Conservation (phyloP, 1,140 invertebrate species). For the Diuraphis noxia region DNA sequence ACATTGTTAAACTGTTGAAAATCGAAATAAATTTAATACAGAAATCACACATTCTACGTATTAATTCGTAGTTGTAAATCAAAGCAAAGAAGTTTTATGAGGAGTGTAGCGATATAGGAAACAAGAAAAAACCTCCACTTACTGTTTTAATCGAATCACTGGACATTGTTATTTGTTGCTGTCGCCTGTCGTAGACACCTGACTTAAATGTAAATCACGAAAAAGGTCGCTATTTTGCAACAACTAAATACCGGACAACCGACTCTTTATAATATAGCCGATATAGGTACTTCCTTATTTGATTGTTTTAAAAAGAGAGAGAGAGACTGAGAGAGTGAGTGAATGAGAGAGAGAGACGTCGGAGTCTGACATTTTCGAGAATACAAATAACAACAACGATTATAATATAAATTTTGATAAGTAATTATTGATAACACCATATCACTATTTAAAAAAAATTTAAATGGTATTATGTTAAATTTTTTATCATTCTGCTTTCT, state of each 20-base stretch:
- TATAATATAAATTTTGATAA: background rate
- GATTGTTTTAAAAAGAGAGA: background rate
- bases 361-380: background rate
- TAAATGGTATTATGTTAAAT: no score
- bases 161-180: constrained; percentile 59
- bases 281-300: background rate
- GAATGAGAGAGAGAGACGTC: background rate
- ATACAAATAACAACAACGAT: background rate
- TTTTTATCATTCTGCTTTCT: no score
- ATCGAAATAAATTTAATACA: constrained; percentile 27
- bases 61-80: background rate
- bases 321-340: background rate
- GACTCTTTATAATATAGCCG: no score
- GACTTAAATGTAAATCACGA: background rate
- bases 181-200: background rate
- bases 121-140: constrained; percentile 55
- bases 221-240: background rate
- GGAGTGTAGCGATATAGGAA: background rate
- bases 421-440: background rate
- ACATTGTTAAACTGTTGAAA: constrained; percentile 73
- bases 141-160: constrained; percentile 61
- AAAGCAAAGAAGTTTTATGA: background rate
- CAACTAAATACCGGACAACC: background rate
- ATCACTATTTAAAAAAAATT: background rate
- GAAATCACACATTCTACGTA: background rate